These are phyloP conservation scores for Drosophila stalkeri DNA, from an alignment of 2,888 invertebrate genomes.

Conservation along the genomic window DNA sequence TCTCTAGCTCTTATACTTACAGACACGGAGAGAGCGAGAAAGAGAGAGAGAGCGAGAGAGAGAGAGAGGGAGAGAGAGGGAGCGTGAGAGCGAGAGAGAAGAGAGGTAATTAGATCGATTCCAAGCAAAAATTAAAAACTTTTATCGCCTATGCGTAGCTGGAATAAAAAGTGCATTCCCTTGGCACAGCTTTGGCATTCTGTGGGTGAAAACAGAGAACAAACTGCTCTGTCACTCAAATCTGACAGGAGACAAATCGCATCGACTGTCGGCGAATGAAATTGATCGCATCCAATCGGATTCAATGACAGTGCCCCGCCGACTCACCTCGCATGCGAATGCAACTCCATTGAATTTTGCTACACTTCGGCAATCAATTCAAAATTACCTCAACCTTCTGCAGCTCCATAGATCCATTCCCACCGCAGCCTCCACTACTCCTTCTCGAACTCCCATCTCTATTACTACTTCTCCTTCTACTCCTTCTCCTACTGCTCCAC, in stretches of 20 bases:
- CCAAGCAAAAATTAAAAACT: not conserved
- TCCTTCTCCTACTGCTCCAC: not conserved
- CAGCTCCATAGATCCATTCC: not conserved
- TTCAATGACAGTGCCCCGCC: constrained; percentile 26
- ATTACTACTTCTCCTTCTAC: not conserved
- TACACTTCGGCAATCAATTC: constrained; percentile 75
- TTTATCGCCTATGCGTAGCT: constrained; percentile 32
- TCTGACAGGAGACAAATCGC: constrained; percentile 83
- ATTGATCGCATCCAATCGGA: constrained; percentile 60
- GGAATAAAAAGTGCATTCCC: constrained; percentile 23
- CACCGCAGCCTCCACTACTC: not conserved
- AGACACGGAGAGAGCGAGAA: too few relatives aligned
- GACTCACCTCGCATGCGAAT: constrained; percentile 5
- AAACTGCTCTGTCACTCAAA: constrained; percentile 81
- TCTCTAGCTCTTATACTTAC: too few relatives aligned
- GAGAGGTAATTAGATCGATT: too few relatives aligned
- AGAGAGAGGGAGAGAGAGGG: too few relatives aligned
- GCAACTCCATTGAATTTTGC: constrained; percentile 53
- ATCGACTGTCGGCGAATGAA: constrained; percentile 55
- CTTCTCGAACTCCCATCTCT: not conserved
- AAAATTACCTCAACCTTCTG: constrained; percentile 56
- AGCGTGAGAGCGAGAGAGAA: too few relatives aligned
- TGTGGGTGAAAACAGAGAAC: constrained; percentile 51
- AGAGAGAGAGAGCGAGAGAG: too few relatives aligned
- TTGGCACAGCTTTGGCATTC: constrained; percentile 5